Evolutionary conservation across 2,113 vertebrate genomes (phyloP).

Genomic region (Psilopsiagon aymara): DNA sequence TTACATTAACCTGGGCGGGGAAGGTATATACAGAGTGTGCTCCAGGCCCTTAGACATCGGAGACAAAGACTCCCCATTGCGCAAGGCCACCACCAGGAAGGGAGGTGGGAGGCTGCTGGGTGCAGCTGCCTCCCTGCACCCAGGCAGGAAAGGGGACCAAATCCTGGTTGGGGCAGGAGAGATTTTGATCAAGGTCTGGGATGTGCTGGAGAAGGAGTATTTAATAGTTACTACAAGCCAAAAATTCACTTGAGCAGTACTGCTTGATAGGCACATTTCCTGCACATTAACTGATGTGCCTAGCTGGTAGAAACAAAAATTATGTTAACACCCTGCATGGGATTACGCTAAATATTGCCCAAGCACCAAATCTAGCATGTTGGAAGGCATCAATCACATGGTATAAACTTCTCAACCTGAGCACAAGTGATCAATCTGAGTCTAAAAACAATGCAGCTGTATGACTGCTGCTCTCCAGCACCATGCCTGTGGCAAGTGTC

Average conservation of each 20-base stretch:
- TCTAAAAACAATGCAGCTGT: neutral
- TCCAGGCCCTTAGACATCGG: neutral
- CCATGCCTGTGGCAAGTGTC: accelerated
- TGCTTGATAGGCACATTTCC: neutral
- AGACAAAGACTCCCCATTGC: neutral
- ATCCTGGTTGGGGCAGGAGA: neutral
- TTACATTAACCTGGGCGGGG: conserved; percentile 15
- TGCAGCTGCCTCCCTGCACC: neutral
- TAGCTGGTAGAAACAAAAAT: neutral
- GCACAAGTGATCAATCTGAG: neutral
- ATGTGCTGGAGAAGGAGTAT: neutral
- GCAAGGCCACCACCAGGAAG: neutral
- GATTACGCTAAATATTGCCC: neutral
- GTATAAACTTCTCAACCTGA: neutral
- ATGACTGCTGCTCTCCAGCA: neutral
- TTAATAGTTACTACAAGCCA: neutral
- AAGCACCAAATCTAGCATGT: neutral
- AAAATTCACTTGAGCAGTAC: neutral
- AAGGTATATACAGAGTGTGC: conserved; percentile 10
- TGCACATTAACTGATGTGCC: accelerated
- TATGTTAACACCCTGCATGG: neutral
- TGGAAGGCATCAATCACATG: accelerated
- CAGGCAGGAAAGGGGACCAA: neutral
- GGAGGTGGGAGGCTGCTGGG: neutral
- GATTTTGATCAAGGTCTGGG: neutral